Conservation (phyloP, 2,797 vertebrate species). For the Garrulus glandarius region DNA sequence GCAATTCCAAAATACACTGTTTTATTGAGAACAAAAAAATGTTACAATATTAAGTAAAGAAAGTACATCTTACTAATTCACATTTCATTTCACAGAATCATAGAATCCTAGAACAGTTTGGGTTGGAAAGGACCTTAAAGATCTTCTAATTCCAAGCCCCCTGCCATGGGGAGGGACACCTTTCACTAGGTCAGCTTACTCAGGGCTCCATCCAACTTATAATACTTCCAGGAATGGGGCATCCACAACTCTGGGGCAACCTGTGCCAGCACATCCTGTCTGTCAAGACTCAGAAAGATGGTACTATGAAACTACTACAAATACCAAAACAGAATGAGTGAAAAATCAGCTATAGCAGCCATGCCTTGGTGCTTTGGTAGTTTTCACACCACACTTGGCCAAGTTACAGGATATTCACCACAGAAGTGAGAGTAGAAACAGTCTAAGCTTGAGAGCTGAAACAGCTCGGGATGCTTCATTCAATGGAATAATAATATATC, state of each 20-base stretch:
- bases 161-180: neutral
- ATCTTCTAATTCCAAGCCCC: neutral
- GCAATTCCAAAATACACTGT: neutral
- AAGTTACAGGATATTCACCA: neutral
- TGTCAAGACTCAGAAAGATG: neutral
- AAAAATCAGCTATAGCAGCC: neutral
- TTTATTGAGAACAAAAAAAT: neutral
- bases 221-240: neutral
- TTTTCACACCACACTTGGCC: neutral
- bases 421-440: neutral
- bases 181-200: neutral
- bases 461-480: neutral
- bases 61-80: neutral
- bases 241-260: neutral
- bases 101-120: neutral
- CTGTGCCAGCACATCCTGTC: neutral
- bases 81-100: neutral
- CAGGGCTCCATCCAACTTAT: neutral
- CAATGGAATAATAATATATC: neutral
- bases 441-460: neutral
- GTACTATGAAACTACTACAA: neutral
- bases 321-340: neutral
- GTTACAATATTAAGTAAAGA: neutral
- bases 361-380: neutral
- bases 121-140: neutral